phyloP scores from a whole-genome alignment of 2,113 vertebrate species.

The Taurulus bubalis region DNA sequence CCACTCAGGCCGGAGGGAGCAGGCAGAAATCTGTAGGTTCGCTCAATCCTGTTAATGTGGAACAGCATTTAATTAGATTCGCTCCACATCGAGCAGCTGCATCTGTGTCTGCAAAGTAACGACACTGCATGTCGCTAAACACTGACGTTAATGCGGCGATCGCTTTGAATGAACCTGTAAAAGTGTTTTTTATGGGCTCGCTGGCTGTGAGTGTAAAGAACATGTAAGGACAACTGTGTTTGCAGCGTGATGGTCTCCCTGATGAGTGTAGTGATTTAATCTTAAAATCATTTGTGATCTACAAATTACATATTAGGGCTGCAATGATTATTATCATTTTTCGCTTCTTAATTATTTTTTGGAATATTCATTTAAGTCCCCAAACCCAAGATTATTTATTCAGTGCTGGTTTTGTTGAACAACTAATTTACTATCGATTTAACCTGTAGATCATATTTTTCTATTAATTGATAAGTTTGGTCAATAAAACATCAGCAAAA shows the following conservation, averaged over 20 bases:
- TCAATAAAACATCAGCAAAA: not conserved
- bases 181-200: not conserved
- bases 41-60: slow-evolving; percentile 85
- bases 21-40: slow-evolving; percentile 69
- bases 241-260: not conserved
- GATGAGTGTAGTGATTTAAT: not conserved
- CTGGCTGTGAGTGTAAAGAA: not conserved
- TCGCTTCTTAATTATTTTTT: not conserved
- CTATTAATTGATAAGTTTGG: not conserved
- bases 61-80: slow-evolving; percentile 86
- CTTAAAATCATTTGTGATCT: not conserved
- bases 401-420: not conserved
- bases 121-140: slow-evolving; percentile 46
- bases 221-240: slow-evolving; percentile 26
- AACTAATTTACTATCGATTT: not conserved
- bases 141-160: slow-evolving; percentile 17
- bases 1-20: slow-evolving; percentile 76
- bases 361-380: not conserved
- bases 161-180: slow-evolving; percentile 32
- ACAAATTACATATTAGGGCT: not conserved
- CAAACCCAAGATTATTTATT: not conserved
- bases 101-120: slow-evolving; percentile 45
- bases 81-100: slow-evolving; percentile 68
- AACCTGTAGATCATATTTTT: not conserved
- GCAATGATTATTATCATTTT: not conserved